phyloP scores from a whole-genome alignment of 2,797 vertebrate species.

The Xiphophorus birchmanni region DNA sequence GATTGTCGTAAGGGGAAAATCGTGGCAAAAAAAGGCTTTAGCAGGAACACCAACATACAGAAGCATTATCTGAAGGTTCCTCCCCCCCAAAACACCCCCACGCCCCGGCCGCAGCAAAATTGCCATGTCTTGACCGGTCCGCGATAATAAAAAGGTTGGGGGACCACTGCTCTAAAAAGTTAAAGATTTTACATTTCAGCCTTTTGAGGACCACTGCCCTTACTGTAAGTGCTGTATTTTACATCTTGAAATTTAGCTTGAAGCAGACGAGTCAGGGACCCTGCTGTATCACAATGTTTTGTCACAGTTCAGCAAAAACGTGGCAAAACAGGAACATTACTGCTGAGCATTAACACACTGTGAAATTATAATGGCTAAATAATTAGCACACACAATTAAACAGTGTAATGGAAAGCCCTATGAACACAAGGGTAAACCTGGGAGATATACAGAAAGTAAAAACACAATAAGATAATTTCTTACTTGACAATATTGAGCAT shows the following conservation, averaged over 20 bases:
- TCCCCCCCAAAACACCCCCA: no score
- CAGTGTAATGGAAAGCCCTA: slow-evolving; percentile 33
- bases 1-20: no score
- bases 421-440: slow-evolving; percentile 44
- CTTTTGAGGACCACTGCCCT: background rate
- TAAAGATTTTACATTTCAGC: background rate
- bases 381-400: slow-evolving; percentile 74
- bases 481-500: slow-evolving; percentile 3
- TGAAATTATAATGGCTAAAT: slow-evolving; percentile 72
- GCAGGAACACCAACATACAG: no score
- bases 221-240: background rate
- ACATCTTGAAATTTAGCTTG: background rate
- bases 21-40: no score
- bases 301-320: slow-evolving; percentile 40
- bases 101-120: no score
- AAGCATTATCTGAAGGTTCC: no score
- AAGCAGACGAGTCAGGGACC: background rate
- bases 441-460: slow-evolving; percentile 1
- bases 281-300: slow-evolving; percentile 3
- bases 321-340: slow-evolving; percentile 52
- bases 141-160: no score
- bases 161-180: background rate
- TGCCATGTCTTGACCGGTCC: no score
- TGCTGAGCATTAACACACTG: slow-evolving; percentile 56
- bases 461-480: background rate